Conservation (phyloP, 2,888 invertebrate genomes). For the Nomada fabriciana region DNA sequence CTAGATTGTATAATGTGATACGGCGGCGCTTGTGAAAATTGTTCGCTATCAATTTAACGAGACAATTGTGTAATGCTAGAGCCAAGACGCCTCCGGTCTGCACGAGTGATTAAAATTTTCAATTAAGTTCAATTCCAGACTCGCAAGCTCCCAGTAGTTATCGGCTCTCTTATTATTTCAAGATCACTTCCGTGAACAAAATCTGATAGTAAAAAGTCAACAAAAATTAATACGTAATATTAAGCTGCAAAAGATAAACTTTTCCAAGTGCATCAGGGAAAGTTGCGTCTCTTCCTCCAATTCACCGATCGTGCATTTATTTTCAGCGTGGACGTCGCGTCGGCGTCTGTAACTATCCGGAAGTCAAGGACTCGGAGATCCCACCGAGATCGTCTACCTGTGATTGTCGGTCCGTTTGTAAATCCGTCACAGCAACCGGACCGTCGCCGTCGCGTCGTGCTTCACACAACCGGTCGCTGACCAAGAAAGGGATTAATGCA, state of each 20-base stretch:
- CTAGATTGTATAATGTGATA: not conserved
- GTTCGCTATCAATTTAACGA: conserved; percentile 20
- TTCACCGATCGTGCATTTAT: not conserved
- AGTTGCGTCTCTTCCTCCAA: not conserved
- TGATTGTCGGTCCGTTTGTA: conserved; percentile 1
- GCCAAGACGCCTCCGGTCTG: conserved; percentile 2
- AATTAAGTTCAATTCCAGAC: conserved; percentile 66
- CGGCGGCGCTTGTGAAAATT: conserved; percentile 1
- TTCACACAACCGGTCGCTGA: conserved; percentile 41
- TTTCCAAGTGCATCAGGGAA: not conserved
- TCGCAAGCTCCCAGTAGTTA: conserved; percentile 35
- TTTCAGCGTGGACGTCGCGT: too few species aligned
- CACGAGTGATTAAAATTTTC: conserved; percentile 62
- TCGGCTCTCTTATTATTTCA: not conserved
- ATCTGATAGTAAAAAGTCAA: not conserved
- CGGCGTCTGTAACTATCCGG: not conserved
- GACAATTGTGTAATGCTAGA: conserved; percentile 35
- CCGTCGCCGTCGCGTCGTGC: conserved; percentile 4
- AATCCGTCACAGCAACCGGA: conserved; percentile 34
- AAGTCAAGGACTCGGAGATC: conserved; percentile 21
- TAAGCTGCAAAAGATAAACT: not conserved
- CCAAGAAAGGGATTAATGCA: conserved; percentile 32
- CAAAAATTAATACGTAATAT: not conserved
- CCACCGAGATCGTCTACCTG: conserved; percentile 21
- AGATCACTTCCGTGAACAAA: not conserved